Percentiles rank a stretch among this genome's conserved stretches.
These are phyloP conservation scores for Parapristionchus giblindavisi DNA, from an alignment of 2,888 invertebrate genomes.

Conservation along the genomic window DNA sequence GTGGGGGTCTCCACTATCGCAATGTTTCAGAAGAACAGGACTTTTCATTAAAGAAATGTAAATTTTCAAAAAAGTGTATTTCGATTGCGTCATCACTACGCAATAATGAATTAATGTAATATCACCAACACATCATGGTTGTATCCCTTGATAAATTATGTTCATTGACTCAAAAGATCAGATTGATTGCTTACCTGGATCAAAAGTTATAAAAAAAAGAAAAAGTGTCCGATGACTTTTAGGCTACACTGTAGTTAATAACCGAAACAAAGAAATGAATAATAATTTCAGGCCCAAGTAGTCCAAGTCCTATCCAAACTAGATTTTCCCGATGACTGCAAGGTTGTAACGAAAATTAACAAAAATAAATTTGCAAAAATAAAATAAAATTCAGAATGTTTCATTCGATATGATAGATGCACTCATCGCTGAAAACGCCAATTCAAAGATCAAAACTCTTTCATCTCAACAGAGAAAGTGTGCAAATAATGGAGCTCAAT, in stretches of 20 bases:
- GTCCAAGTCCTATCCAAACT: not conserved
- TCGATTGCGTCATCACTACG: no score
- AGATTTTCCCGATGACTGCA: slow-evolving; percentile 1
- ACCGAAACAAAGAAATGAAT: not conserved
- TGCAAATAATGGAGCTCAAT: slow-evolving; percentile 9
- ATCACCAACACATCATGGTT: no score
- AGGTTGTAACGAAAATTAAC: not conserved
- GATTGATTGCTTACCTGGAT: no score
- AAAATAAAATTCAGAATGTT: not conserved
- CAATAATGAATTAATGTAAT: no score
- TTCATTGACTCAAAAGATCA: no score
- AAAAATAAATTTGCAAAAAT: not conserved
- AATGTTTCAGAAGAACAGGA: no score
- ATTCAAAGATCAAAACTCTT: not conserved
- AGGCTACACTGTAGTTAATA: not conserved
- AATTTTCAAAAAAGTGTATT: no score
- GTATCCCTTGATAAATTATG: no score
- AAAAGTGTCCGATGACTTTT: no score
- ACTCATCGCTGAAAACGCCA: slow-evolving; percentile 26
- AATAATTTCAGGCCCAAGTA: slow-evolving; percentile 6
- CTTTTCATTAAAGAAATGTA: no score
- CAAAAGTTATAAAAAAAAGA: no score
- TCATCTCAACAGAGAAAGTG: slow-evolving; percentile 5
- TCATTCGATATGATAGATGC: slow-evolving; percentile 1
- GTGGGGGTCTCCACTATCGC: no score